Base-by-base conservation (phyloP, 2,888 invertebrate genomes). In the Microchrysa polita region DNA sequence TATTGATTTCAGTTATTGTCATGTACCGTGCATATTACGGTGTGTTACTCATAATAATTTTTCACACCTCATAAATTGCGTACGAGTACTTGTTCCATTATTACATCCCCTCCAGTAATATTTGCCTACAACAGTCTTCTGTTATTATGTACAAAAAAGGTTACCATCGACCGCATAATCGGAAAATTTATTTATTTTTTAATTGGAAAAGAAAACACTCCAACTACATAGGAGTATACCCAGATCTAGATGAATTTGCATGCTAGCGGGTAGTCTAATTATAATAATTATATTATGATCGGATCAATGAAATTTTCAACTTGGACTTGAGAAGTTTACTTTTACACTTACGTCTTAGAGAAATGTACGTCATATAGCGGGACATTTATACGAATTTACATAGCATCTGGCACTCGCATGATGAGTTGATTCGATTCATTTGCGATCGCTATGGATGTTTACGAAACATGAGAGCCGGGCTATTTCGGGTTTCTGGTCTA, bases 191-290 rank as follows among this genome's bases (percentile, higher is more conserved):
- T n/a, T 40, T 61, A 9, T 22, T n/a, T 16, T n/a, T 18, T 5
- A 9, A 61, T 40, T 18, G 16, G 16, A n/a, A 61, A 61, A 48
- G 48, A 48, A 61, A 61, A 40, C 16, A 5, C n/a, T n/a, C 7
- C 16, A 12, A 2, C n/a, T n/a, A 40, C 10, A 7, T 10, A 18
- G 55, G 18, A 16, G 61, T 16, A 14, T 22, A 48, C 18, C 63
- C 20, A 20, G 53, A 55, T 59, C 63, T 42, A 20, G 53, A 55
- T 59, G n/a, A 67, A 63, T 75, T 73, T 72, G 72, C 75, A 75
- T 75, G 75, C 23, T 71, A 16, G 52, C 53, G 23, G 40, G 52
- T 57, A 14, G n/a, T 48, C 53, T 67, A 65, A 72, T 60, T 74
- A 52, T n/a, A n/a, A n/a, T n/a, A n/a, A n/a, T n/a, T n/a, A n/a